Percentiles rank a stretch among this genome's conserved stretches.
Conservation (phyloP, 1,140 invertebrate species). For the Thaumatotibia leucotreta region DNA sequence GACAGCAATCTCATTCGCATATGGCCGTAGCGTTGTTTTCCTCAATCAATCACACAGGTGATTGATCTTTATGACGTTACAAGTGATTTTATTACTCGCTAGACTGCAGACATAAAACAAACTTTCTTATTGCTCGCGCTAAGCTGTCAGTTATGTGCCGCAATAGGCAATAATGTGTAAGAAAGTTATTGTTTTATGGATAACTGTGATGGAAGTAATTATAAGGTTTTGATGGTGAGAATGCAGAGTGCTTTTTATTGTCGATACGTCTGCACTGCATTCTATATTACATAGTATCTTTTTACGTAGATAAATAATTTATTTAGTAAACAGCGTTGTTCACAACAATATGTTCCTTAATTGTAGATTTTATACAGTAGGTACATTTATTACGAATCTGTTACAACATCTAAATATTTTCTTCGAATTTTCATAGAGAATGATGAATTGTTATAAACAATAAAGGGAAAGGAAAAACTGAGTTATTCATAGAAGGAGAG, state of each 20-base stretch:
- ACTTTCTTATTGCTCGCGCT: neutral
- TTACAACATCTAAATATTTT: too few relatives aligned
- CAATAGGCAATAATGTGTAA: neutral
- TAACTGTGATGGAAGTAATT: neutral
- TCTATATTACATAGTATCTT: neutral
- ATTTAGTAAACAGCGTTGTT: too few relatives aligned
- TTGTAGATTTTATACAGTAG: too few relatives aligned
- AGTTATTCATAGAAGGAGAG: too few relatives aligned
- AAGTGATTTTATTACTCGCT: neutral
- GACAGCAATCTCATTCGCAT: neutral
- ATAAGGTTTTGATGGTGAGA: neutral
- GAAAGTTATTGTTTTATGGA: neutral
- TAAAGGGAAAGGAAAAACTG: too few relatives aligned
- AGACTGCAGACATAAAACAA: neutral
- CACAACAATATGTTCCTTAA: too few relatives aligned
- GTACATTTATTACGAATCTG: too few relatives aligned
- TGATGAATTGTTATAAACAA: too few relatives aligned
- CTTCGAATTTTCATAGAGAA: too few relatives aligned
- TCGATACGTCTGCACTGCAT: neutral
- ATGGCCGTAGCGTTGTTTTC: neutral
- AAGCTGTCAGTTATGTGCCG: neutral
- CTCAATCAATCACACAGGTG: neutral
- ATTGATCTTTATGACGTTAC: neutral
- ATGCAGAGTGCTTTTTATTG: neutral
- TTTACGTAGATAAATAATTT: too few relatives aligned